Conservation (phyloP, 2,797 vertebrate genomes). For the Ara ararauna region DNA sequence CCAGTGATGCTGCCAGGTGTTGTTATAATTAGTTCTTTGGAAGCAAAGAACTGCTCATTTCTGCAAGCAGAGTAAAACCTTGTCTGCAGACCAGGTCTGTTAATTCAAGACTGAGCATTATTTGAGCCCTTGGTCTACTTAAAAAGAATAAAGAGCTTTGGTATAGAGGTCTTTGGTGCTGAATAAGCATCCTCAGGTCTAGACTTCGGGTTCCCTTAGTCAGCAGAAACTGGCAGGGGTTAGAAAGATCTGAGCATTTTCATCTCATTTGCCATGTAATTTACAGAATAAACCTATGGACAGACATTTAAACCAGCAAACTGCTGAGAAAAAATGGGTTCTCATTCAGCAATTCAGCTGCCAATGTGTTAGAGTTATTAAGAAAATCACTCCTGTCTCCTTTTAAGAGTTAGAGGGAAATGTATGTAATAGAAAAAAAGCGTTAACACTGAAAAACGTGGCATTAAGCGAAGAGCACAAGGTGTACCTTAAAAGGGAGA, state of each 20-base stretch:
- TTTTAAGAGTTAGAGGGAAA: neutral
- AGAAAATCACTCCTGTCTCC: neutral
- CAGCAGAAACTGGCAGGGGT: conserved; percentile 31
- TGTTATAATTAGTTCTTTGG: conserved; percentile 45
- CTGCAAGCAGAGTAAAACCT: conserved; percentile 39
- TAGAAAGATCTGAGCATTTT: neutral
- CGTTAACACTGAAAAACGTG: neutral
- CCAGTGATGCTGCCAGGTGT: conserved; percentile 44
- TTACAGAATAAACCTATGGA: conserved; percentile 19
- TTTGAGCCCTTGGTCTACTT: neutral
- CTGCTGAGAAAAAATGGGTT: conserved; percentile 16
- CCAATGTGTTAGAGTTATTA: neutral
- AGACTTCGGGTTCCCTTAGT: neutral
- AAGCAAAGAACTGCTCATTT: conserved; percentile 3
- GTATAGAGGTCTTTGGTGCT: neutral
- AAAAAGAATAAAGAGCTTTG: neutral
- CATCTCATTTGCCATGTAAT: neutral
- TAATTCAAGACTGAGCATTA: conserved; percentile 39
- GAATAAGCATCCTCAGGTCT: conserved; percentile 26
- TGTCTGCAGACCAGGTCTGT: neutral
- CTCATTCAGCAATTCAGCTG: neutral
- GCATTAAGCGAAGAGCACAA: neutral
- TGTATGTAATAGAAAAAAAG: neutral
- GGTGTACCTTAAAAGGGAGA: neutral
- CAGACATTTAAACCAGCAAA: conserved; percentile 22